Evolutionary conservation across 2,113 vertebrate genomes (phyloP), one percentile per base, ranked within the genome.

Genomic region (Carassius gibelio): DNA sequence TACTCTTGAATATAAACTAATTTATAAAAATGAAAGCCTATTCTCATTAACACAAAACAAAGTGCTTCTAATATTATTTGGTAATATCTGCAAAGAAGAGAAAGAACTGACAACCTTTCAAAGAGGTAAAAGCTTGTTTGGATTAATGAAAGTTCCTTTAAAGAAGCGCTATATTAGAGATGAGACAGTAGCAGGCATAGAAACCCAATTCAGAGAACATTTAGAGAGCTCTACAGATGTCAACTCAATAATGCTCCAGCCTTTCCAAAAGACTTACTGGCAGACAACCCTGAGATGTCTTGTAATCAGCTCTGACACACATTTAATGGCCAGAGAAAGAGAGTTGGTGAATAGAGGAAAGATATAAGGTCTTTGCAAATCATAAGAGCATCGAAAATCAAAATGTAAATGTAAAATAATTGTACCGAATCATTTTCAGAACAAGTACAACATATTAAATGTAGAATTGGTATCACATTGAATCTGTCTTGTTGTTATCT

Each of bases 241-340:
- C 87, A 86, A 21, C 77, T 81, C 76, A 88, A 88, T 88, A 86
- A 84, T 84, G 87, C 68, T 71, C 23, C 62, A 38, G 80, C 5
- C 75, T 78, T 45, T 86, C 84, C 45, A 88, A 69, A 88, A 81
- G 76, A 36, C 68, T 81, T 52, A 69, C 71, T 88, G 61, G 61
- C 71, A 76, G 81, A 86, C 82, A 88, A 81, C 45, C 45, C 84
- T 68, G 81, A 80, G 84, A 75, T 50, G 79, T 61, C 66, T 61
- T 69, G 76, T 88, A 88, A 88, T 86, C 82, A 86, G 50, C 75
- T 55, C 75, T 86, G 87, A 88, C 87, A 87, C 38, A 21, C 86
- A 86, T 87, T 77, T 77, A 72, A 75, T 23, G 66, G 76, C 45
- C 57, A 86, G 59, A n/a, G 77, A 11, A 68, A 79, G 75, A 77